A percentile compares a stretch with the other conserved stretches of the same genome.
Conservation (phyloP, 2,113 vertebrate genomes). For the Corythornis madagascariensis region DNA sequence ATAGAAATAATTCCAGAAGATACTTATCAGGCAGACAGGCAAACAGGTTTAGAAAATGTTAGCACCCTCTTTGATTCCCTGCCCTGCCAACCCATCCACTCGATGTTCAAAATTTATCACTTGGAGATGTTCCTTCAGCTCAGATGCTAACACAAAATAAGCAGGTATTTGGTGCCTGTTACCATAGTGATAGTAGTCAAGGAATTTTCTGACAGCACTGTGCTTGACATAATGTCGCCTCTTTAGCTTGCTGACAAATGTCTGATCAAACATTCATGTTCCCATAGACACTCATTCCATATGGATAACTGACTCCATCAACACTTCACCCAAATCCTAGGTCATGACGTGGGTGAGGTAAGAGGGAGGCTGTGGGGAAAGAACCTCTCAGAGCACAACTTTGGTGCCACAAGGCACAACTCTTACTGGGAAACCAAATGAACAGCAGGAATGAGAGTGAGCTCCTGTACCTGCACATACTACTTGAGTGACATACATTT, state of each 20-base stretch:
- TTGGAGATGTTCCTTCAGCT: background rate
- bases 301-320: background rate
- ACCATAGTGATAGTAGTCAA: conserved; percentile 23
- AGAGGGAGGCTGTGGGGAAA: background rate
- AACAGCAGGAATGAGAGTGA: background rate
- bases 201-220: conserved; percentile 20
- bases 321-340: background rate
- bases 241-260: conserved; percentile 47
- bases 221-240: background rate
- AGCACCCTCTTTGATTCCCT: background rate
- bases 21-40: background rate
- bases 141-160: background rate
- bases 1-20: background rate
- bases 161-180: conserved; percentile 33
- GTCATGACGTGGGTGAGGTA: background rate
- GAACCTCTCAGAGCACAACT: background rate
- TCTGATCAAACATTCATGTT: conserved; percentile 34
- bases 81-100: background rate
- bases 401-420: rapidly evolving
- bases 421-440: background rate
- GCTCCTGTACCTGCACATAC: background rate
- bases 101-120: background rate
- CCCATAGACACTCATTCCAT: background rate
- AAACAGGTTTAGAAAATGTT: background rate
- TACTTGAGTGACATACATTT: background rate